Conservation (phyloP, 2,797 vertebrate species). For the Prunella strophiata region DNA sequence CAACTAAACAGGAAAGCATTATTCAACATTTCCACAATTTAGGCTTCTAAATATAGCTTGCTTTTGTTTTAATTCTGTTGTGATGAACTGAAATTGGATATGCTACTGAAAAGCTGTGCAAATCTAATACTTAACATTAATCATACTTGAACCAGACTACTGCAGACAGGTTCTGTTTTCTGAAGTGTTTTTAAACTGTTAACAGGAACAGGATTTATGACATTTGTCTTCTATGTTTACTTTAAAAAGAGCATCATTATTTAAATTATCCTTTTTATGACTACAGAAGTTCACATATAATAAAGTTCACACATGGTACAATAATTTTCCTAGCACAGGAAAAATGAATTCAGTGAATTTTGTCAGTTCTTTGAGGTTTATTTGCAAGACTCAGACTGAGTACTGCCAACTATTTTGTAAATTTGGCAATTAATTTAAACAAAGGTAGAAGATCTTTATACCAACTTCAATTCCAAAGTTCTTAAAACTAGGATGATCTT, state of each 20-base stretch:
- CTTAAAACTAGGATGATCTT: not conserved
- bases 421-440: not conserved
- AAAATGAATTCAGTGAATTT: not conserved
- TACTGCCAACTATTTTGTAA: not conserved
- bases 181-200: constrained; percentile 31
- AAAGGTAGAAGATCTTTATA: not conserved
- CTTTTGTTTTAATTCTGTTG: not conserved
- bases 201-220: constrained; percentile 5
- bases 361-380: not conserved
- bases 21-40: not conserved
- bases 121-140: not conserved
- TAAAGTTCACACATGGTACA: not conserved
- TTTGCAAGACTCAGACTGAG: not conserved
- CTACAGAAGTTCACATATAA: not conserved
- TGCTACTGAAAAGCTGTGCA: not conserved
- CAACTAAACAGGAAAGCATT: not conserved
- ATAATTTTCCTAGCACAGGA: not conserved
- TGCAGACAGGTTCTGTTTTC: not conserved
- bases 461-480: not conserved
- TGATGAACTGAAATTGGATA: not conserved
- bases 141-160: not conserved
- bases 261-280: constrained; percentile 22
- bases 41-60: not conserved
- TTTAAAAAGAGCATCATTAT: constrained; percentile 17
- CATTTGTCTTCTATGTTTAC: constrained; percentile 6